phyloP scores from a whole-genome alignment of 2,888 invertebrate genomes.

The Arctia plantaginis region DNA sequence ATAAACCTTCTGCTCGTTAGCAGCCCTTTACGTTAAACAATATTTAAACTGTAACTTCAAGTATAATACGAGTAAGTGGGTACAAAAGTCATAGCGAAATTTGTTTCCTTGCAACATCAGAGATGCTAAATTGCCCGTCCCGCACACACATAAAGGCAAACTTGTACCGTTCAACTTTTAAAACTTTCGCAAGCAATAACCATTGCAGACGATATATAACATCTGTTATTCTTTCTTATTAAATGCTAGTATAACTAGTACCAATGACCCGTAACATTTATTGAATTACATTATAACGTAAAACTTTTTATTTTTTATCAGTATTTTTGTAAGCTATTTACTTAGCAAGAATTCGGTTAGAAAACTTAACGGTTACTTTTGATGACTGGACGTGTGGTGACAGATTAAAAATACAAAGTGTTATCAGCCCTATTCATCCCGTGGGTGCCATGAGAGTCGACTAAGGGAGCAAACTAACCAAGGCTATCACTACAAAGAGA shows the following conservation, averaged over 20 bases:
- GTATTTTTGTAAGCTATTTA: too few relatives aligned
- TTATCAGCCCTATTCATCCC: too few relatives aligned
- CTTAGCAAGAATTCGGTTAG: background rate
- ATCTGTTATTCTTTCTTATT: conserved; percentile 1
- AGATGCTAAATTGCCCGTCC: conserved; percentile 10
- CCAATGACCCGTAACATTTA: background rate
- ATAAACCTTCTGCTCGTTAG: too few relatives aligned
- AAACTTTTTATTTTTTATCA: too few relatives aligned
- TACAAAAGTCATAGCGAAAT: background rate
- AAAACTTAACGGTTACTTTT: background rate
- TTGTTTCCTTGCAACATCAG: background rate
- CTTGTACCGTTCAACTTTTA: conserved; percentile 4
- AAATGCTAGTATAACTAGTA: background rate
- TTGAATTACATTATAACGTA: background rate
- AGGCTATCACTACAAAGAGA: too few relatives aligned
- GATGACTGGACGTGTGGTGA: too few relatives aligned
- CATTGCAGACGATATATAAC: conserved; percentile 7
- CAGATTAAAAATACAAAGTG: too few relatives aligned
- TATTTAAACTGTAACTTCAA: background rate
- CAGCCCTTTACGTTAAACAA: too few relatives aligned
- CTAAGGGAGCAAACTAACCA: too few relatives aligned
- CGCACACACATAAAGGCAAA: conserved; percentile 2
- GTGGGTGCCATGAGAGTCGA: too few relatives aligned
- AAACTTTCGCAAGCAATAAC: conserved; percentile 14
- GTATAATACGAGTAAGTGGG: background rate